phyloP scores from a whole-genome alignment of 2,888 invertebrate genomes.

The Sphinx pinastri region DNA sequence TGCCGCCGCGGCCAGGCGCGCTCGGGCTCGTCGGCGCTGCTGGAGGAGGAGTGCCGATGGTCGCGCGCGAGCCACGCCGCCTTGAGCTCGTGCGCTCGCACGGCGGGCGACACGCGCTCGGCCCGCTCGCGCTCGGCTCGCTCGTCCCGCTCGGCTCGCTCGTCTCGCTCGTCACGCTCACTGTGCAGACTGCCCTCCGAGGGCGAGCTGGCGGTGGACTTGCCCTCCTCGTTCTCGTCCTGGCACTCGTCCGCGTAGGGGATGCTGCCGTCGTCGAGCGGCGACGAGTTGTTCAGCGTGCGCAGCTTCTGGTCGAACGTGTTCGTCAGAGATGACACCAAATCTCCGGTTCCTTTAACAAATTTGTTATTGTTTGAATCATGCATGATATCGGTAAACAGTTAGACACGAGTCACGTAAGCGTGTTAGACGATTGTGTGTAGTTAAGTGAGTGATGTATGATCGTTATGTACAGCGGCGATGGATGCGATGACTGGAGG shows the following conservation, averaged over 20 bases:
- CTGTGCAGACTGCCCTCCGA: conserved; percentile 58
- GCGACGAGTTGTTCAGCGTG: conserved; percentile 87
- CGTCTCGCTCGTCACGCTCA: conserved; percentile 32
- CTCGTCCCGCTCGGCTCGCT: conserved; percentile 25
- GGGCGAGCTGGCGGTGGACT: conserved; percentile 62
- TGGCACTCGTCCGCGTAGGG: conserved; percentile 89
- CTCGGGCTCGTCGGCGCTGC: conserved; percentile 63
- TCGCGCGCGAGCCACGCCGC: conserved; percentile 77
- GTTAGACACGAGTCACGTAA: conserved; percentile 55
- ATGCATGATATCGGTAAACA: not conserved
- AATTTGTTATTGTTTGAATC: conserved; percentile 31
- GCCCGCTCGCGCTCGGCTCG: conserved; percentile 33
- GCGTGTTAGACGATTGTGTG: conserved; percentile 64
- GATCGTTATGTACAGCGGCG: conserved; percentile 54
- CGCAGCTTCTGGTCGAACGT: conserved; percentile 93
- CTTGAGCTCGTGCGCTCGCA: conserved; percentile 71
- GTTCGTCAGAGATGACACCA: conserved; percentile 92
- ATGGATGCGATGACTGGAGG: conserved; percentile 38
- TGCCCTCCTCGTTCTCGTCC: conserved; percentile 76
- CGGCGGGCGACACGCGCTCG: conserved; percentile 53
- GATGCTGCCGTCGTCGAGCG: conserved; percentile 87
- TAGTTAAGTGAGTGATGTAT: conserved; percentile 53
- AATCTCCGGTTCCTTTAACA: conserved; percentile 91
- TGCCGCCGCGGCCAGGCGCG: conserved; percentile 47
- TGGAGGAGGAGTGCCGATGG: conserved; percentile 66